A percentile compares a stretch with the other conserved stretches of the same genome.
phyloP scores from a whole-genome alignment of 2,888 invertebrate species.

The Tipula unca region DNA sequence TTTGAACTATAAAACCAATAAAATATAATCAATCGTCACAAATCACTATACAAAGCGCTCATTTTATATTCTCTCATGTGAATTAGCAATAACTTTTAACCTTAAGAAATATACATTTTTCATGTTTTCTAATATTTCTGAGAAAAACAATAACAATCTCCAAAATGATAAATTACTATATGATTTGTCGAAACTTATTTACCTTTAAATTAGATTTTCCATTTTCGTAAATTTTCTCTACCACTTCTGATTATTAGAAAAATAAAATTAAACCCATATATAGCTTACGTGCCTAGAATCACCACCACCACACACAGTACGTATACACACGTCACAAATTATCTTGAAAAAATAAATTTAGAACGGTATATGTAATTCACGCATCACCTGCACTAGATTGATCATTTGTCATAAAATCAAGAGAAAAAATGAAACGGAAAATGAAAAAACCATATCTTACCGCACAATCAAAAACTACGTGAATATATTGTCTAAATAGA shows the following conservation, averaged over 20 bases:
- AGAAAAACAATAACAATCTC: background rate
- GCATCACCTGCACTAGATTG: slow-evolving; percentile 23
- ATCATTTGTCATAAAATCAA: slow-evolving; percentile 22
- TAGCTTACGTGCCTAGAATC: background rate
- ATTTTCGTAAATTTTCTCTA: background rate
- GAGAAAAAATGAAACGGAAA: background rate
- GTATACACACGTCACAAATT: background rate
- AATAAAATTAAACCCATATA: background rate
- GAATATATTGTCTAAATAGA: slow-evolving; percentile 8
- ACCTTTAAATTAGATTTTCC: background rate
- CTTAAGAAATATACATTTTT: background rate
- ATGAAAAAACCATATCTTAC: background rate
- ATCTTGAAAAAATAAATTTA: background rate
- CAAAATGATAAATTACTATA: background rate
- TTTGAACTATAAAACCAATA: no score
- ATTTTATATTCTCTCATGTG: background rate
- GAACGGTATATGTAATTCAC: slow-evolving; percentile 20
- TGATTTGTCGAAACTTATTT: background rate
- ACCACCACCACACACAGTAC: background rate
- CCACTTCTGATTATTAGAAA: background rate
- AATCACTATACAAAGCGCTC: no score
- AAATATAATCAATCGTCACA: no score
- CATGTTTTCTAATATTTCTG: background rate
- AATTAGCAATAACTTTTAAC: background rate
- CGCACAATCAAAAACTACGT: background rate